A percentile compares a stretch with the other conserved stretches of the same genome.
phyloP scores from a whole-genome alignment of 1,140 invertebrate genomes.

The Neodiprion pinetum region DNA sequence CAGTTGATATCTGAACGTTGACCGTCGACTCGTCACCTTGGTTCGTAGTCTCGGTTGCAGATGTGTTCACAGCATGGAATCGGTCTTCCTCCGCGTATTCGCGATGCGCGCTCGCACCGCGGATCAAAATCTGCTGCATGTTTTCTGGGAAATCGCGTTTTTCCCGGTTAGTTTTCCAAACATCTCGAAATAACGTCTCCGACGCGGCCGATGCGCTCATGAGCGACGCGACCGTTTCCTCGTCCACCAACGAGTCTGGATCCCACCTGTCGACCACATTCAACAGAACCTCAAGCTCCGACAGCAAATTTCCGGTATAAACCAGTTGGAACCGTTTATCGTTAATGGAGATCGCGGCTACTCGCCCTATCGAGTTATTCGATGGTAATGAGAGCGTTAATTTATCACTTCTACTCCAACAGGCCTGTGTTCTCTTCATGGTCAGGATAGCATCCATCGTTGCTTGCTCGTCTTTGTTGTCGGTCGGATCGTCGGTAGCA shows the following conservation, averaged over 20 bases:
- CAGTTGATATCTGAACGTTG: neutral
- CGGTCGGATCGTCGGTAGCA: too few relatives aligned
- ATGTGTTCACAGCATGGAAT: neutral
- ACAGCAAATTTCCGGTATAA: slow-evolving; percentile 3
- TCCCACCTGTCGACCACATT: slow-evolving; percentile 12
- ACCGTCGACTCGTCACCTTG: slow-evolving; percentile 1
- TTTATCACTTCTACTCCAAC: neutral
- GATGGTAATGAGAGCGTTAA: neutral
- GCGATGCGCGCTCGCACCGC: neutral
- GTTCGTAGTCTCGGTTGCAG: neutral
- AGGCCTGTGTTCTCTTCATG: neutral
- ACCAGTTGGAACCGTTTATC: slow-evolving; percentile 17
- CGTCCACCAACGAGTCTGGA: neutral
- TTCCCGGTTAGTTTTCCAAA: neutral
- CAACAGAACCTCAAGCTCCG: slow-evolving; percentile 16
- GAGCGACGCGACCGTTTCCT: neutral
- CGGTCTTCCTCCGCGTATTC: neutral
- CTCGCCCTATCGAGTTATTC: neutral
- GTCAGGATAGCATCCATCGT: neutral
- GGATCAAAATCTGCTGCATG: neutral
- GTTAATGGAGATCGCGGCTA: neutral
- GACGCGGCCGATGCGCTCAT: neutral
- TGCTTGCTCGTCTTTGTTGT: neutral
- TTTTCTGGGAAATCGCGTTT: neutral
- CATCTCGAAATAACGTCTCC: neutral